Base-by-base conservation (phyloP, 1,140 invertebrate genomes). In the Drosophila albomicans region DNA sequence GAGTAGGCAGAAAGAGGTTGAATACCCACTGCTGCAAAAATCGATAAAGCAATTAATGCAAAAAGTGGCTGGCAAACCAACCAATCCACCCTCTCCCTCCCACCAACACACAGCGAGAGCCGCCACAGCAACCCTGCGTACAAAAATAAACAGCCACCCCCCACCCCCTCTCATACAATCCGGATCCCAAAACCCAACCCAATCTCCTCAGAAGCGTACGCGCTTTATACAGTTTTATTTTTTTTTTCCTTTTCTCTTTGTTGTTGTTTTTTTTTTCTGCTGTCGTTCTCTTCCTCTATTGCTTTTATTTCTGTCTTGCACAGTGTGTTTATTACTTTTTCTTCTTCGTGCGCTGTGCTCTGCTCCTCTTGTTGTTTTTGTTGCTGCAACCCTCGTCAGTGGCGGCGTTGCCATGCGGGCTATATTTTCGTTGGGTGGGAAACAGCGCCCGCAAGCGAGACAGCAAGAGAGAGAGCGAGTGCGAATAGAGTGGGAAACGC, bases 31-130 rank as follows among this genome's bases (percentile, higher is more conserved):
- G 58, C 69, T 74, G 28, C 68, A 78, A 74, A 89, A 89, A 89
- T 89, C 85, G 75, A 89, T 89, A 89, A 89, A 89, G 85, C 85
- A 89, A 89, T 89, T 89, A 89, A 89, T 89, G 85, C 74, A 67
- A 85, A 87, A 85, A 81, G 82, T 79, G 75, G 79, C 79, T 80
- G 82, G 67, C 78, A 73, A 76, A 32, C 32, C 32, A 32, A 8
- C 32, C 32, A 32, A 32, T 38, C 35, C 35, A 10, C 8, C 35
- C 2, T 3, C 57, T 59, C 72, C 49, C 43, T 56, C 64, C 6
- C 13, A 0, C 5, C 6, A 15, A 7, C 46, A 6, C 52, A 20
- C 15, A n/a, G 28, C 8, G 20, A 25, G 20, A 25, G 20, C 20
- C 59, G 15, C 48, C 8, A 45, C 58, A 62, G 61, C 77, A 82